A percentile compares a stretch with the other conserved stretches of the same genome.
phyloP scores from a whole-genome alignment of 2,113 vertebrate genomes.

The Microtus montanus region DNA sequence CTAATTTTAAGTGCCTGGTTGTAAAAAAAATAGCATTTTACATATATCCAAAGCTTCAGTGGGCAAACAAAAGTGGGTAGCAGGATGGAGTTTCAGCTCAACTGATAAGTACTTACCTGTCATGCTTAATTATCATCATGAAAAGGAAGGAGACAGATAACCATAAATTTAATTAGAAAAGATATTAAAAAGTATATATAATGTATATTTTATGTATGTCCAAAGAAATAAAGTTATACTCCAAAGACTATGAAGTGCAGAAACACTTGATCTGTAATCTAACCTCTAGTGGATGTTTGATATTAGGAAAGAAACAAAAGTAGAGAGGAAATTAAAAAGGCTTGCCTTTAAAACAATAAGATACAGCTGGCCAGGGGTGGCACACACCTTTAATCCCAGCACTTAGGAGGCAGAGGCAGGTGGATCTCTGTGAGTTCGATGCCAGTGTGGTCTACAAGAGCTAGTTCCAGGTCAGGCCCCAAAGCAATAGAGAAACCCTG shows the following conservation, averaged over 20 bases:
- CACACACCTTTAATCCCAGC: too few relatives aligned
- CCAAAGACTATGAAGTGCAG: neutral
- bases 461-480: too few relatives aligned
- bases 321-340: neutral
- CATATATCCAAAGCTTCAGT: neutral
- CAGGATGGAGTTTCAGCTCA: neutral
- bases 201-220: neutral
- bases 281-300: neutral
- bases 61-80: neutral
- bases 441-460: too few relatives aligned
- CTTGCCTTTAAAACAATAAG: neutral
- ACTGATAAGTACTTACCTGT: neutral
- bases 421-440: too few relatives aligned
- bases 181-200: neutral
- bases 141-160: neutral
- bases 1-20: constrained; percentile 3
- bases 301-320: constrained; percentile 5
- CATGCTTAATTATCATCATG: neutral
- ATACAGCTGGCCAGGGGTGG: neutral
- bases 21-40: neutral
- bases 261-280: neutral
- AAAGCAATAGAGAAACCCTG: too few relatives aligned
- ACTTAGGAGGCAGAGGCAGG: too few relatives aligned
- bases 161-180: neutral
- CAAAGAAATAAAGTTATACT: constrained; percentile 31